Evolutionary conservation across 2,797 vertebrate genomes (phyloP).

Genomic region (Pangasius krempfi): DNA sequence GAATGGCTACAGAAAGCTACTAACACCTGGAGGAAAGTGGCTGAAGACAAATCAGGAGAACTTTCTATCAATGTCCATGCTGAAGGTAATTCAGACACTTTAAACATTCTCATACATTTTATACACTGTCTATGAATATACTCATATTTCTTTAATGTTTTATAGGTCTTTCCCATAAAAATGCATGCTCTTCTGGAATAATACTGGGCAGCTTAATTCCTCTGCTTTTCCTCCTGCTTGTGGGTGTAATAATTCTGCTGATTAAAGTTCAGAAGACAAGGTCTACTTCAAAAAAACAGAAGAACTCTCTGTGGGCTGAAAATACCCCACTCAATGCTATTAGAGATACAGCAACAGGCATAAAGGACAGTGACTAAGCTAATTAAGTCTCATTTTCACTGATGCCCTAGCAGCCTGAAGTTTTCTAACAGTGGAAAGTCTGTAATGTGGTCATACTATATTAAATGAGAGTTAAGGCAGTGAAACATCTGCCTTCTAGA

Average conservation of each 20-base stretch:
- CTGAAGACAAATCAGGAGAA: conserved; percentile 68
- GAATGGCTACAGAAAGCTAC: conserved; percentile 78
- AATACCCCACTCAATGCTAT: conserved; percentile 25
- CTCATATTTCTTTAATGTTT: background rate
- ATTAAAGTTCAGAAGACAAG: conserved; percentile 21
- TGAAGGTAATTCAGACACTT: conserved; percentile 35
- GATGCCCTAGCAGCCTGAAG: too few species aligned
- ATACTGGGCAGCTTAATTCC: conserved; percentile 40
- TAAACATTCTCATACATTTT: background rate
- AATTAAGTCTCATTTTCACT: background rate
- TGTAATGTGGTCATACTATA: background rate
- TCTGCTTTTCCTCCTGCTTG: conserved; percentile 51
- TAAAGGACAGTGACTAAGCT: background rate
- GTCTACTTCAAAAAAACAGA: conserved; percentile 34
- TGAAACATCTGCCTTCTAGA: background rate
- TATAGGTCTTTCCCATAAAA: conserved; percentile 36
- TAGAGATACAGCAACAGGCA: background rate
- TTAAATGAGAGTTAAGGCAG: background rate
- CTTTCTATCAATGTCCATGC: conserved; percentile 47
- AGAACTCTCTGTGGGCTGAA: conserved; percentile 42
- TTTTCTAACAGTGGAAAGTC: background rate
- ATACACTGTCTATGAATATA: background rate
- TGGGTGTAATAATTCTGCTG: conserved; percentile 56
- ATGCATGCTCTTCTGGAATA: background rate
- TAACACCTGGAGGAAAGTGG: conserved; percentile 70